A percentile compares a stretch with the other conserved stretches of the same genome.
phyloP scores from a whole-genome alignment of 2,888 invertebrate species.

The Hemicrepidius hirtus region DNA sequence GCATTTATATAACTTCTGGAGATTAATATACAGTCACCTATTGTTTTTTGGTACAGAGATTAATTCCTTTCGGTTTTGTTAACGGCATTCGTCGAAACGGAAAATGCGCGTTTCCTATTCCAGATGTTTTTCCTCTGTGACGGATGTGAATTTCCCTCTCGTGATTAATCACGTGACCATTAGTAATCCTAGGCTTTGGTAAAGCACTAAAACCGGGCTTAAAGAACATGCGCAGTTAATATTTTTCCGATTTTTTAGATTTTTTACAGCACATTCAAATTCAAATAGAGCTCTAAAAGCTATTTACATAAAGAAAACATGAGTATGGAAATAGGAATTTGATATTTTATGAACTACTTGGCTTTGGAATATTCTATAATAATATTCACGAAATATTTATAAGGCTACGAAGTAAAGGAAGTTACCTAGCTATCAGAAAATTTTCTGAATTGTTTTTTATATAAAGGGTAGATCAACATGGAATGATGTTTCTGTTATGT shows the following conservation, averaged over 20 bases:
- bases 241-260: constrained; percentile 4
- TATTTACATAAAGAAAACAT: background rate
- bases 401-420: too few relatives aligned
- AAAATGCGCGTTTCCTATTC: background rate
- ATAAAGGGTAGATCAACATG: too few relatives aligned
- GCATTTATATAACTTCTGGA: too few relatives aligned
- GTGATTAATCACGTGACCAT: constrained; percentile 10
- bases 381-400: too few relatives aligned
- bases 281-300: background rate
- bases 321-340: background rate
- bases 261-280: background rate
- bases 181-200: constrained; percentile 8
- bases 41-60: background rate
- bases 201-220: background rate
- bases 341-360: background rate
- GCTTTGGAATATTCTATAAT: too few relatives aligned
- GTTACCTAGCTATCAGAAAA: too few relatives aligned
- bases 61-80: background rate
- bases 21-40: background rate
- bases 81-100: background rate
- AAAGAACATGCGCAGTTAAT: background rate
- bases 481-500: too few relatives aligned
- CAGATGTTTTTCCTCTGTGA: background rate
- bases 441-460: too few relatives aligned
- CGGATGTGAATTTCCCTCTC: constrained; percentile 6